phyloP scores from a whole-genome alignment of 2,888 invertebrate species.

The Smittia sp. region DNA sequence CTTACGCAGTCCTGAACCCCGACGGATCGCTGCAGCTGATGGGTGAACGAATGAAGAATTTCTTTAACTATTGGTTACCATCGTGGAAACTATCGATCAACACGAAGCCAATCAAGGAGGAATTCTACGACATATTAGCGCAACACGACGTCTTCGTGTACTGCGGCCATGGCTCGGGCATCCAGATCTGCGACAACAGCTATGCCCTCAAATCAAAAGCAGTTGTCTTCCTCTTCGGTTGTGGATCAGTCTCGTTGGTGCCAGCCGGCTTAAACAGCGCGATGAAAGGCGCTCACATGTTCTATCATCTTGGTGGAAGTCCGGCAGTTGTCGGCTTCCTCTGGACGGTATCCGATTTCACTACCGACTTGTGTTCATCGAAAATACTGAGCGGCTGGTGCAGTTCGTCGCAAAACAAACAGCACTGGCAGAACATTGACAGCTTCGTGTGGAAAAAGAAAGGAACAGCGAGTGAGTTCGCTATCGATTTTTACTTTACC shows the following conservation, averaged over 20 bases:
- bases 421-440: slow-evolving; percentile 55
- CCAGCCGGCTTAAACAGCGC: slow-evolving; percentile 54
- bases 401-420: slow-evolving; percentile 47
- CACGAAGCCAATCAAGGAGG: slow-evolving; percentile 56
- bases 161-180: slow-evolving; percentile 68
- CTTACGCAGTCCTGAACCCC: slow-evolving; percentile 51
- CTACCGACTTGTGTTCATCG: slow-evolving; percentile 55
- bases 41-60: slow-evolving; percentile 54
- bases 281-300: slow-evolving; percentile 54
- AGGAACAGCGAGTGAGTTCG: slow-evolving; percentile 45
- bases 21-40: slow-evolving; percentile 53
- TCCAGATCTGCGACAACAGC: slow-evolving; percentile 58
- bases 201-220: slow-evolving; percentile 58
- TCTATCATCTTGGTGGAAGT: slow-evolving; percentile 53
- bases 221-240: slow-evolving; percentile 66
- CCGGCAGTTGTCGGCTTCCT: slow-evolving; percentile 57
- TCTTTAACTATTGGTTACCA: slow-evolving; percentile 56
- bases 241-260: slow-evolving; percentile 56
- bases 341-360: slow-evolving; percentile 56
- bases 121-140: slow-evolving; percentile 56
- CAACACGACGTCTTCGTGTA: slow-evolving; percentile 63
- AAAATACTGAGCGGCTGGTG: slow-evolving; percentile 56
- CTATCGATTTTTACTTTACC: slow-evolving; percentile 33
- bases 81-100: slow-evolving; percentile 54
- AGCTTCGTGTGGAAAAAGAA: slow-evolving; percentile 52